These are phyloP conservation scores for Eupithecia centaureata DNA, from an alignment of 2,888 invertebrate species.

Conservation along the genomic window DNA sequence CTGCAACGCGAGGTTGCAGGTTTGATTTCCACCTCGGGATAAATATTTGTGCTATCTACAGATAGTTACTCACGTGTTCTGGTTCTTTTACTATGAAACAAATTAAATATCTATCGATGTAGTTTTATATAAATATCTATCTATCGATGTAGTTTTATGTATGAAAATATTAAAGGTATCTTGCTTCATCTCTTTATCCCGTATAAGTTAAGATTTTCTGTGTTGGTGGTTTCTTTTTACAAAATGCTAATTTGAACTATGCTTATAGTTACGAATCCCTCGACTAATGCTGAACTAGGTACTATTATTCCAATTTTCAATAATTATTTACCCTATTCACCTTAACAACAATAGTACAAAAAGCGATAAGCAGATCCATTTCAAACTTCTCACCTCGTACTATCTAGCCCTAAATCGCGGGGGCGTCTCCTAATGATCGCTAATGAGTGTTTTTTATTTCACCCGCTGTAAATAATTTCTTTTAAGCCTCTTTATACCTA, in stretches of 20 bases:
- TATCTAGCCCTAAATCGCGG: constrained; percentile 78
- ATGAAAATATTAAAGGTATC: no score
- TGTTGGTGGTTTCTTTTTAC: no score
- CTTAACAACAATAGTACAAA: constrained; percentile 10
- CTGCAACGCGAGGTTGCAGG: no score
- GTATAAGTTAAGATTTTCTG: background rate
- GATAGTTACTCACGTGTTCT: no score
- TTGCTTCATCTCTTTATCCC: background rate
- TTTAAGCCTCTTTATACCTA: constrained; percentile 82
- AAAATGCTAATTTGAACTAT: background rate
- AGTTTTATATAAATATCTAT: no score
- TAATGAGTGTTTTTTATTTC: constrained; percentile 83
- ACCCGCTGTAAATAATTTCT: constrained; percentile 82
- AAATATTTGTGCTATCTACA: no score
- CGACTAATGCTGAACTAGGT: background rate
- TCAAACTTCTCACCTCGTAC: constrained; percentile 70
- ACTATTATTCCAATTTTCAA: background rate
- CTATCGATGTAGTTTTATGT: no score
- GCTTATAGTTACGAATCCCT: background rate
- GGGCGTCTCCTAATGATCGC: constrained; percentile 81
- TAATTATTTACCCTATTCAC: constrained; percentile 30
- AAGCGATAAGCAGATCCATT: constrained; percentile 66
- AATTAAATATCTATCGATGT: no score
- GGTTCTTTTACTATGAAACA: no score
- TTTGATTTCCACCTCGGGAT: no score